Base-by-base conservation (phyloP, 2,113 vertebrate species). In the Callorhinus ursinus region DNA sequence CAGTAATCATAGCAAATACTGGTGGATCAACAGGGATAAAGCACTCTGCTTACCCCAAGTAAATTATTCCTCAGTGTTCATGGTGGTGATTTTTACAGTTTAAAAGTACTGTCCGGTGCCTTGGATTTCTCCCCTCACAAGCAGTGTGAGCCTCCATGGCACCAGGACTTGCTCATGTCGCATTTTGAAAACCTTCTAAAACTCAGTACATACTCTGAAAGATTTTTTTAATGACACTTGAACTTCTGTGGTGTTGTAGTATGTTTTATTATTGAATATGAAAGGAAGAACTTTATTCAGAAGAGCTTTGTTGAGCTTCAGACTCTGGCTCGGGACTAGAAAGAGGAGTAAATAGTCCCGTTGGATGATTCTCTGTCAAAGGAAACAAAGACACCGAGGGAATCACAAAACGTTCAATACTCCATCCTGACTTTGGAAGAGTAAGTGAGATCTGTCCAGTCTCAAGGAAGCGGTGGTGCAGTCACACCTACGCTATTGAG, bases 181-280 rank as follows among this genome's bases (percentile, higher is more conserved):
- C 57, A 69, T 51, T 57, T 85, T 86, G 61, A 61, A 96, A 96
- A 92, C n/a, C 33, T 92, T 39, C 69, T 82, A 83, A 89, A 87
- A 86, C 59, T 82, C 2, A 1, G 31, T 11, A 51, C 24, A 55
- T n/a, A 42, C 24, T 85, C 55, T 46, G 14, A 9, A 92, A 39
- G n/a, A 61, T 39, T 42, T 77, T 95, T 81, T 83, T 26, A 97
- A 96, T 82, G 83, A 63, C 74, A 80, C 51, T 53, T 89, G 51
- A 96, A 87, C 14, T 69, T 88, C 36, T 9, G 3, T 33, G 61
- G 39, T 83, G 10, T 83, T 10, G 0, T 95, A 86, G 88, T 49
- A 51, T 22, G 57, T 61, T 51, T 71, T 51, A 42, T 46, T 69
- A 80, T 18, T 74, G 42, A 26, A 51, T 53, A 6, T 31, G 39